Base-by-base conservation (phyloP, 1,140 invertebrate species). In the Acromyrmex charruanus region DNA sequence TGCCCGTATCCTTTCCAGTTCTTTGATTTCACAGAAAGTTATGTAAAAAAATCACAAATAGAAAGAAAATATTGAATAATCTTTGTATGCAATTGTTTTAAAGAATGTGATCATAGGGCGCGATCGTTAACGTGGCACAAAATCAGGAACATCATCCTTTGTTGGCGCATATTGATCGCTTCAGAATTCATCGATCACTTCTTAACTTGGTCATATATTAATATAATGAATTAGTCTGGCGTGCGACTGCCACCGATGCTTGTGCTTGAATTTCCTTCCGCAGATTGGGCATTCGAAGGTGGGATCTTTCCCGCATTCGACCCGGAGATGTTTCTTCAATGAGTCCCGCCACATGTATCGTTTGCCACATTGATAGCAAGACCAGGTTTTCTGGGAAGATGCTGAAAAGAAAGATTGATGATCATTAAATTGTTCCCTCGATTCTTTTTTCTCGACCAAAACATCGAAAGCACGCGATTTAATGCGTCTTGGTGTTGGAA, bases 221-320 rank as follows among this genome's bases (percentile, higher is more conserved):
- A 90, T 49, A 71, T 65, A 92, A 85, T 95, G 94, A 28, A 95
- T 92, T 12, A 93, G 92, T 89, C 90, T 94, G 10, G 94, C 89
- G 82, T 95, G 95, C 55, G 94, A 95, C 49, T 93, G 90, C 89
- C 94, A 93, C 4, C 95, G 93, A 72, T 96, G 95, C 89, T 96
- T 96, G 88, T 96, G 95, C 63, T 95, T 95, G 92, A 96, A 96
- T 58, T 94, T 94, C 75, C 95, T 95, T 55, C 95, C 93, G 87
- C 96, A 96, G 53, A 95, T 94, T 0, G 94, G 94, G 85, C 96
- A 96, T 39, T 94, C 88, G 87, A 96, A 96, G 0, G 94, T 94
- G 9, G 96, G 96, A 69, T 95, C 95, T 85, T 96, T 96, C 21
- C 96, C 96, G 88, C 96, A 97, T 74, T 96, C 96, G 66, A 96